These are phyloP conservation scores for Oceanodroma tethys DNA, from an alignment of 2,113 vertebrate genomes.

Conservation along the genomic window DNA sequence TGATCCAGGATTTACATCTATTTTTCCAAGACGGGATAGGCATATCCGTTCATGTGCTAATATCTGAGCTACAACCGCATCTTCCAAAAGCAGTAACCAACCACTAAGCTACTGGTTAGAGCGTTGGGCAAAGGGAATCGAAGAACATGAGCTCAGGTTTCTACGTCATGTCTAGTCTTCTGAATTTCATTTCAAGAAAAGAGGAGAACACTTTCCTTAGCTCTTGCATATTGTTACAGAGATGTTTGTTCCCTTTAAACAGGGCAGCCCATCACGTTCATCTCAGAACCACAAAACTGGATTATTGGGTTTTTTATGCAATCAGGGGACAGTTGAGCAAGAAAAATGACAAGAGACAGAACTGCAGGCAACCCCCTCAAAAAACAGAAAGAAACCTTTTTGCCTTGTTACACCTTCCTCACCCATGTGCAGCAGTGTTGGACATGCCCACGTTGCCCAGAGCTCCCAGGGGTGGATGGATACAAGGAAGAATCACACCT, in stretches of 20 bases:
- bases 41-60: background rate
- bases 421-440: background rate
- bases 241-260: background rate
- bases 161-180: fast-evolving
- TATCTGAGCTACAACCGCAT: background rate
- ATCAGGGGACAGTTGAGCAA: background rate
- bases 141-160: background rate
- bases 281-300: background rate
- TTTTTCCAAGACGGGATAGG: background rate
- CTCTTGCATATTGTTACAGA: background rate
- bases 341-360: background rate
- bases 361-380: background rate
- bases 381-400: background rate
- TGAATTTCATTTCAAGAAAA: background rate
- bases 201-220: background rate
- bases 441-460: fast-evolving
- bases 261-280: background rate
- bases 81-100: background rate
- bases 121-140: background rate
- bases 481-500: background rate
- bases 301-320: background rate
- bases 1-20: no score
- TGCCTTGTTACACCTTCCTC: background rate
- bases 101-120: background rate
- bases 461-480: background rate